Conservation (phyloP, 2,113 vertebrate genomes). For the Chloropsis hardwickii region DNA sequence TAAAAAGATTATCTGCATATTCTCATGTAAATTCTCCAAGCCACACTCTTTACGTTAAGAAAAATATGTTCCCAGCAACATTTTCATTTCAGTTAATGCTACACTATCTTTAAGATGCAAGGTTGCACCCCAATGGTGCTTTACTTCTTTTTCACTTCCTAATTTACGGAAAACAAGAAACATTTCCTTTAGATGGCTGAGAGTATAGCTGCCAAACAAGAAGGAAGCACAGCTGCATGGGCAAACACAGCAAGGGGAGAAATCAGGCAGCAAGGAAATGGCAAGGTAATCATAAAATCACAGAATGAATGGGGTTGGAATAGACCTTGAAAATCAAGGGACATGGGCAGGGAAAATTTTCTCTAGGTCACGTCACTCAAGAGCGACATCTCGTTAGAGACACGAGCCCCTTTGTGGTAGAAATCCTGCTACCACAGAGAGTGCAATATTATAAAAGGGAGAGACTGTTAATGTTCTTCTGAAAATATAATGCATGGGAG, state of each 20-base stretch:
- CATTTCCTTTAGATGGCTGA: not conserved
- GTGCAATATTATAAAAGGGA: not conserved
- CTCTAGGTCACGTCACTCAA: not conserved
- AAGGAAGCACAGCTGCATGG: not conserved
- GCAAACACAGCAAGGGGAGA: not conserved
- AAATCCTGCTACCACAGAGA: not conserved
- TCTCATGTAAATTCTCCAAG: not conserved
- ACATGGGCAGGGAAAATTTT: not conserved
- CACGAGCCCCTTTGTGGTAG: not conserved
- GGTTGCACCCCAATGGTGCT: not conserved
- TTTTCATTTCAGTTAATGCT: not conserved
- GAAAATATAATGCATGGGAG: not conserved
- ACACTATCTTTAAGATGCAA: not conserved
- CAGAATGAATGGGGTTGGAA: not conserved
- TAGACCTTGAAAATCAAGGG: not conserved
- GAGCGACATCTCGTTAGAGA: fast-evolving
- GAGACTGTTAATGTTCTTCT: not conserved
- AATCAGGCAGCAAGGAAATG: not conserved
- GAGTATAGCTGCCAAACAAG: not conserved
- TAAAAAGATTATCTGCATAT: not conserved
- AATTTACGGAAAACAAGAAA: not conserved
- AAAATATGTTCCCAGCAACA: not conserved
- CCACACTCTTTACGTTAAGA: not conserved
- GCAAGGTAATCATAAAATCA: not conserved
- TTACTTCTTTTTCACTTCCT: not conserved